These are phyloP conservation scores for Ferdinandea cuprea DNA, from an alignment of 2,888 invertebrate species.

Conservation along the genomic window DNA sequence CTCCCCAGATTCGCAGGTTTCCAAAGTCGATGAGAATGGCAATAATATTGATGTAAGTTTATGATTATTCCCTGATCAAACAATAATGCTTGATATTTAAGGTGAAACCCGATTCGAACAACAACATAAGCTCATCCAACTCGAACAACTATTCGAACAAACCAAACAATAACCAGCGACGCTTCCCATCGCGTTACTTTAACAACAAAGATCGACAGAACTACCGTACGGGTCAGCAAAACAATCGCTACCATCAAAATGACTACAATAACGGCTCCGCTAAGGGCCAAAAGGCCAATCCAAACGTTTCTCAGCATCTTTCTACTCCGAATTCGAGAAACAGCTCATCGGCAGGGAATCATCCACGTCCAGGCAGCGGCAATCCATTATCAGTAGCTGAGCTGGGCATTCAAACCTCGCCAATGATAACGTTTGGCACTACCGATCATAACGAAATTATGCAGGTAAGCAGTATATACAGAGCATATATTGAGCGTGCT, in stretches of 20 bases:
- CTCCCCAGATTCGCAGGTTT: conserved; percentile 57
- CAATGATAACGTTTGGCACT: conserved; percentile 58
- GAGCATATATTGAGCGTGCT: neutral
- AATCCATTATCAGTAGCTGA: conserved; percentile 45
- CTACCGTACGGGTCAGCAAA: conserved; percentile 64
- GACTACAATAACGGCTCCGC: conserved; percentile 42
- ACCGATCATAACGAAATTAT: conserved; percentile 54
- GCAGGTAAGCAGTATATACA: conserved; percentile 31
- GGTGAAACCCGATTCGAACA: conserved; percentile 75
- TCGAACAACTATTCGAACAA: conserved; percentile 29
- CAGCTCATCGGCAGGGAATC: conserved; percentile 13
- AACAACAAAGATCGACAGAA: conserved; percentile 76
- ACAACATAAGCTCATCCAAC: conserved; percentile 53
- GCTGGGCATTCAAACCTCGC: conserved; percentile 75
- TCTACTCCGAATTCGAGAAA: conserved; percentile 54
- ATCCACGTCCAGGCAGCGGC: conserved; percentile 40
- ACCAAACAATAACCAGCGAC: conserved; percentile 68
- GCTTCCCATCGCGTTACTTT: conserved; percentile 78
- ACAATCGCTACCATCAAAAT: conserved; percentile 66
- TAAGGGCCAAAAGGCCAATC: conserved; percentile 41
- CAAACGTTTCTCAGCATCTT: conserved; percentile 20
- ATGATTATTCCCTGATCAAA: neutral
- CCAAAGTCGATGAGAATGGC: conserved; percentile 75
- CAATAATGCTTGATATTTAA: conserved; percentile 17
- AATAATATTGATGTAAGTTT: conserved; percentile 65